Evolutionary conservation across 1,140 invertebrate species (phyloP), one percentile per base, ranked within the genome.

Genomic region (Mamestra configurata): DNA sequence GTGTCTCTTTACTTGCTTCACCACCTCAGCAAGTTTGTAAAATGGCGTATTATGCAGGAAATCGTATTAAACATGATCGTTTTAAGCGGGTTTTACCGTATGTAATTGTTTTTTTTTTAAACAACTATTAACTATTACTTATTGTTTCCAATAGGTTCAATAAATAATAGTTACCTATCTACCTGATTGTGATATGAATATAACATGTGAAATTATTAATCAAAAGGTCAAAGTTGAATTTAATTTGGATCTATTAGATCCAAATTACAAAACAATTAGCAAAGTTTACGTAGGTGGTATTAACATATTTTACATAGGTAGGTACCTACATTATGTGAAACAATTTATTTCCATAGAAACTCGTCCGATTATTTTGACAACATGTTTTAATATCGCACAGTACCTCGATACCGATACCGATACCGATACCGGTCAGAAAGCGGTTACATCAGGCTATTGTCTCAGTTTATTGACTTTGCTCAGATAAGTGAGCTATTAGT

Each of bases 401-500:
- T 40, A 43, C 35, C 18, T 24, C 57, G 59, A 64, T 37, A 13
- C 31, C 20, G 55, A 37, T 66, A 66, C 75, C 57, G 59, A 64
- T 37, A 13, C 31, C 20, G 55, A 37, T 66, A 66, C 75, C 59
- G 75, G 75, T 70, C 66, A 66, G 66, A 66, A 72, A 57, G 66
- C 20, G 72, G 78, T 82, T 79, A 77, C 72, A 66, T 79, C 78
- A 61, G 71, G 31, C 79, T 78, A 84, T 84, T 84, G 82, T 84
- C 43, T 79, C 77, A 66, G 78, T 66, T 78, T 83, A 81, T 83
- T 81, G 82, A 82, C 82, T 84, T 77, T 77, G 82, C 61, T 43
- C 64, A 80, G 82, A 83, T 83, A 83, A 83, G 82, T 78, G 81
- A 83, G 82, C 82, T 79, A 83, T 83, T 83, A 83, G 76, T 35